phyloP scores from a whole-genome alignment of 92 coral and sea anemone species.

The Actinostola sp. region DNA sequence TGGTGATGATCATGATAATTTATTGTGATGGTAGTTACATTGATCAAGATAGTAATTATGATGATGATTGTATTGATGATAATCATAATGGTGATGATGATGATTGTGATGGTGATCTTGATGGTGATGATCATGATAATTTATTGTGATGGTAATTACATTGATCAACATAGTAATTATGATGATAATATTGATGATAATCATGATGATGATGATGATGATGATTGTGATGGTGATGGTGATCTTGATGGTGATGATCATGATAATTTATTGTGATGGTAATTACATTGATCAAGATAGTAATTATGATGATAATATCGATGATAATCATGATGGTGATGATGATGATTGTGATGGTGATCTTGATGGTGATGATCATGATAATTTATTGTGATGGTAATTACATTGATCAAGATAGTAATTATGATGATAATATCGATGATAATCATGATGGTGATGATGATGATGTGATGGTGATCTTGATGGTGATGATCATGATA shows the following conservation, averaged over 20 bases:
- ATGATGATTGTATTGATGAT: no score
- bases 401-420: no score
- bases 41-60: no score
- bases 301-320: neutral
- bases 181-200: neutral
- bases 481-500: no score
- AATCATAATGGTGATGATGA: neutral
- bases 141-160: no score
- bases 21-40: no score
- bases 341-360: neutral
- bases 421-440: neutral
- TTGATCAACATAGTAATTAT: no score
- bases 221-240: no score
- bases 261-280: neutral
- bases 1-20: no score
- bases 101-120: neutral
- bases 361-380: neutral
- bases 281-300: neutral
- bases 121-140: neutral
- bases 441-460: neutral
- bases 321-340: neutral
- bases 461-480: no score
- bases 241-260: no score
- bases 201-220: slow-evolving; percentile 1
- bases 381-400: neutral